A percentile compares a stretch with the other conserved stretches of the same genome.
Conservation (phyloP, 2,797 vertebrate genomes). For the Crax fasciolata region DNA sequence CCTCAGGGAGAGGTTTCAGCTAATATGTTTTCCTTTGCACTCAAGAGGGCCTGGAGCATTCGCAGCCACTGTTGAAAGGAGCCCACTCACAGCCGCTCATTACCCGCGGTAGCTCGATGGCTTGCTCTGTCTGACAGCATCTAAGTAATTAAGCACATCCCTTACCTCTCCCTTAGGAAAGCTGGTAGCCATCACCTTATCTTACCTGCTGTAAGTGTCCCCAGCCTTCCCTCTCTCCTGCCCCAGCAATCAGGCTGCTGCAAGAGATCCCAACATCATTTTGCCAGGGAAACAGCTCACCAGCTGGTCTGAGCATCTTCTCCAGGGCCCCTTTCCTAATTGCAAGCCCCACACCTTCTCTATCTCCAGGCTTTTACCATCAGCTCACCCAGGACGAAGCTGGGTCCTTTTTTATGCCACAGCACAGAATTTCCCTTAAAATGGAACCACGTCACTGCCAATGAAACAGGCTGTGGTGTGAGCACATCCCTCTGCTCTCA, state of each 20-base stretch:
- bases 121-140: not conserved
- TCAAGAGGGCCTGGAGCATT: not conserved
- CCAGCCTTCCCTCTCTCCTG: not conserved
- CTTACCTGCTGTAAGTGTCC: not conserved
- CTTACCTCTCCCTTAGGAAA: not conserved
- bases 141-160: not conserved
- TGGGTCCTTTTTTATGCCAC: not conserved
- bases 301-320: not conserved
- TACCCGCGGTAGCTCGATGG: not conserved
- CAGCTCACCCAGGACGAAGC: fast-evolving
- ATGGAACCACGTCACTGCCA: no score
- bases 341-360: not conserved
- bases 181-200: not conserved
- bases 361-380: not conserved
- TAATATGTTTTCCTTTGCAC: not conserved
- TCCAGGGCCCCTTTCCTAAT: not conserved
- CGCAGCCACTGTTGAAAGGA: not conserved
- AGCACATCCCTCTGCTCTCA: not conserved
- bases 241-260: not conserved
- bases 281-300: not conserved
- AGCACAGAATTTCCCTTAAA: not conserved
- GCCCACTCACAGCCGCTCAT: not conserved
- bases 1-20: not conserved
- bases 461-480: not conserved
- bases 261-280: not conserved